Conservation (phyloP, 37 sponge, comb jelly and placozoan genomes). For the Halichondria panicea region DNA sequence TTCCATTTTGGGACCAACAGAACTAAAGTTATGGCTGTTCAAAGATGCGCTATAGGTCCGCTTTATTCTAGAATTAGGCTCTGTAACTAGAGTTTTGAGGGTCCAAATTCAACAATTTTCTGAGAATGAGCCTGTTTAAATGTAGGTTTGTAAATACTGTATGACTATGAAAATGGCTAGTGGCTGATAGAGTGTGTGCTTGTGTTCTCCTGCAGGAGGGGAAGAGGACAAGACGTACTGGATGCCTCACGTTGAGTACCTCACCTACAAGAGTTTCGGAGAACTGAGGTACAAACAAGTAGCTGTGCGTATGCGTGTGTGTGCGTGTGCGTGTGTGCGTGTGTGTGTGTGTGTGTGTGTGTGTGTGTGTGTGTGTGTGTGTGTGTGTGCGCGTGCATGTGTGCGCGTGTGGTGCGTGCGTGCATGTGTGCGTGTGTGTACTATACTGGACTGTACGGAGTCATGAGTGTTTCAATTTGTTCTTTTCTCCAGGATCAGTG, state of each 20-base stretch:
- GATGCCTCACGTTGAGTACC: slow-evolving; percentile 40
- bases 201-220: neutral
- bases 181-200: neutral
- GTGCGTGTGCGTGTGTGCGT: neutral
- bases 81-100: no score
- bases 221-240: slow-evolving; percentile 21
- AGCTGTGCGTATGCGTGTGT: neutral
- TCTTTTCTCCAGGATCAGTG: slow-evolving; percentile 54
- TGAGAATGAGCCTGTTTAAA: no score
- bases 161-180: neutral
- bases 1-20: neutral
- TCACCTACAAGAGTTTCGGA: slow-evolving; percentile 54
- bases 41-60: no score
- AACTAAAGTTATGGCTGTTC: no score
- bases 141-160: no score
- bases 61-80: no score
- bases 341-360: neutral
- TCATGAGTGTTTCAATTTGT: neutral
- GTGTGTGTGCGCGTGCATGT: neutral
- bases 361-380: neutral
- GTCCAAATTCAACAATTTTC: no score
- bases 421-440: no score
- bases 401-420: no score
- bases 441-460: no score
- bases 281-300: slow-evolving; percentile 36